Conservation (phyloP, 2,888 invertebrate genomes). For the Leucophenga montana region DNA sequence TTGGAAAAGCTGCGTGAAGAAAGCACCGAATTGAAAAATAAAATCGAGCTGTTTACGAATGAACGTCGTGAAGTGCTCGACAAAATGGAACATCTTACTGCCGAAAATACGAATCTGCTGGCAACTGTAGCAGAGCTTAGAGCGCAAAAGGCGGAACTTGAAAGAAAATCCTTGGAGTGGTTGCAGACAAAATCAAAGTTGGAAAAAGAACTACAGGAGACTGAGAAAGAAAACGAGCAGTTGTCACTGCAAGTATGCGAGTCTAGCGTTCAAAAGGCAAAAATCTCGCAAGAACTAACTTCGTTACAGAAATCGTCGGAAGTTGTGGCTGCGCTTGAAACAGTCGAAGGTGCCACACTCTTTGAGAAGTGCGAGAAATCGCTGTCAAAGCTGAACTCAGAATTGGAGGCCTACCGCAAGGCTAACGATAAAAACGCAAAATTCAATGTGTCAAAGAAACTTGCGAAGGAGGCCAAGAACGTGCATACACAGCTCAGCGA, state of each 20-base stretch:
- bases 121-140: conserved; percentile 75
- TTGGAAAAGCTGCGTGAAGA: conserved; percentile 78
- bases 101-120: conserved; percentile 77
- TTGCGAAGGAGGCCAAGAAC: conserved; percentile 71
- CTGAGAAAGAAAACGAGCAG: conserved; percentile 74
- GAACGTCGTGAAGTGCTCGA: conserved; percentile 82
- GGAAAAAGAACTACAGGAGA: conserved; percentile 68
- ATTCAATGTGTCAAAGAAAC: conserved; percentile 69
- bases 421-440: conserved; percentile 70
- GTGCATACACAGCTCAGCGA: conserved; percentile 67
- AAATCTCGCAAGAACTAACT: conserved; percentile 66
- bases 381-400: conserved; percentile 65
- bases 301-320: conserved; percentile 68
- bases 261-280: conserved; percentile 54
- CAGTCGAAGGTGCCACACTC: conserved; percentile 53
- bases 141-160: conserved; percentile 74
- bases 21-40: conserved; percentile 79
- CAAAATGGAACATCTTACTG: conserved; percentile 78
- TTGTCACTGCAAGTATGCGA: conserved; percentile 59
- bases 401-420: conserved; percentile 70
- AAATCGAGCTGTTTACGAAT: conserved; percentile 80
- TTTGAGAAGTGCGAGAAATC: conserved; percentile 69
- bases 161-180: conserved; percentile 46
- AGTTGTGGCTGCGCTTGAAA: conserved; percentile 61
- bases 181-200: conserved; percentile 43